Evolutionary conservation across 1,140 invertebrate genomes (phyloP).

Genomic region (Plectrocnemia conspersa): DNA sequence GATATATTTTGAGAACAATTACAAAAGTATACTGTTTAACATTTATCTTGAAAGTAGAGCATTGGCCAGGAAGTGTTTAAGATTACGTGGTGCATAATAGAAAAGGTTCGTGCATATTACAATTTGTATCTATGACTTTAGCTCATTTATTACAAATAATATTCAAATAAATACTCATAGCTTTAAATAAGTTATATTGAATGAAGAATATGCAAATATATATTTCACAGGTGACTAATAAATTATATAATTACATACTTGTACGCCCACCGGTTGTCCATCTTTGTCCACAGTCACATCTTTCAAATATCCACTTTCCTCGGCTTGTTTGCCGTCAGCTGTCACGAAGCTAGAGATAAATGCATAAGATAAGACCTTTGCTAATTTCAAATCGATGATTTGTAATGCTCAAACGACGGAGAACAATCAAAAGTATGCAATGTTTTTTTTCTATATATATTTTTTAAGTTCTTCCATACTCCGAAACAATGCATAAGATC

Average conservation of each 20-base stretch:
- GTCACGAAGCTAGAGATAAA: constrained; percentile 43
- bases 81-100: no score
- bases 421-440: constrained; percentile 29
- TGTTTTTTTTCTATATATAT: constrained; percentile 14
- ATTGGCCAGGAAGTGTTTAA: no score
- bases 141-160: no score
- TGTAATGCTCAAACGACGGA: constrained; percentile 6
- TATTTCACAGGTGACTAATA: no score
- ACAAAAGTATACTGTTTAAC: no score
- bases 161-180: background rate
- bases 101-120: no score
- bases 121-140: no score
- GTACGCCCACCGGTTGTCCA: constrained; percentile 46
- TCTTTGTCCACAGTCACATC: constrained; percentile 45
- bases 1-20: no score
- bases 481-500: constrained; percentile 24
- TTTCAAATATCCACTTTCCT: constrained; percentile 48
- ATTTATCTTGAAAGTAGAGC: no score
- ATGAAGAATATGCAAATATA: background rate
- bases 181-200: background rate
- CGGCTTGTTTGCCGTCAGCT: constrained; percentile 48
- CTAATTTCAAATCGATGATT: constrained; percentile 4
- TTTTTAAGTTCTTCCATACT: constrained; percentile 16
- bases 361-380: constrained; percentile 4
- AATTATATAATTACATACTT: no score